A percentile compares a stretch with the other conserved stretches of the same genome.
Evolutionary conservation across 1,140 invertebrate genomes (phyloP).

Genomic region (Dermatophagoides farinae): DNA sequence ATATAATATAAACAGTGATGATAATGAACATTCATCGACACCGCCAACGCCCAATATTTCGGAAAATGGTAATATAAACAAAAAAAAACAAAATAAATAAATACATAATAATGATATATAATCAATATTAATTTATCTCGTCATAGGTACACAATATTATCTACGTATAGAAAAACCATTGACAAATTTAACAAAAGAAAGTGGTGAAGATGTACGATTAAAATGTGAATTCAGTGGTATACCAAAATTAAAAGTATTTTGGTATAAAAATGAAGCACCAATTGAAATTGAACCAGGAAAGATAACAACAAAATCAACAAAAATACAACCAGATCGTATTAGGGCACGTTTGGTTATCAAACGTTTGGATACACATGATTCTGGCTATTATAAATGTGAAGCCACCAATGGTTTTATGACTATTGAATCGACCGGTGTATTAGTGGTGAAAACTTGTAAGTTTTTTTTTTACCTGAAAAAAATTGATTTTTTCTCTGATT

Average conservation of each 20-base stretch:
- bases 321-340: not conserved
- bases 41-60: not conserved
- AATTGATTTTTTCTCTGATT: not conserved
- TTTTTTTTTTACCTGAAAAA: not conserved
- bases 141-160: not conserved
- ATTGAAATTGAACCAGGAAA: conserved; percentile 32
- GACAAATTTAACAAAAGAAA: conserved; percentile 38
- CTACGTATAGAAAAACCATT: not conserved
- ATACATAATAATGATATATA: not conserved
- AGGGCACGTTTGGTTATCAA: conserved; percentile 36
- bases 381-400: conserved; percentile 45
- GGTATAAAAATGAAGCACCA: conserved; percentile 44
- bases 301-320: conserved; percentile 29
- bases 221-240: conserved; percentile 43
- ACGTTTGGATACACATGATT: conserved; percentile 40
- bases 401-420: conserved; percentile 37
- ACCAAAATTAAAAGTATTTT: conserved; percentile 35
- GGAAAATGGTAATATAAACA: not conserved
- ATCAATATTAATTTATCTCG: not conserved
- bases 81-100: not conserved
- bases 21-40: not conserved
- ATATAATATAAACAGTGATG: not conserved
- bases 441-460: conserved; percentile 33
- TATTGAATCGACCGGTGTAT: conserved; percentile 36
- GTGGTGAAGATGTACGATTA: conserved; percentile 38